phyloP scores from a whole-genome alignment of 1,140 invertebrate species.

The Trialeurodes vaporariorum region DNA sequence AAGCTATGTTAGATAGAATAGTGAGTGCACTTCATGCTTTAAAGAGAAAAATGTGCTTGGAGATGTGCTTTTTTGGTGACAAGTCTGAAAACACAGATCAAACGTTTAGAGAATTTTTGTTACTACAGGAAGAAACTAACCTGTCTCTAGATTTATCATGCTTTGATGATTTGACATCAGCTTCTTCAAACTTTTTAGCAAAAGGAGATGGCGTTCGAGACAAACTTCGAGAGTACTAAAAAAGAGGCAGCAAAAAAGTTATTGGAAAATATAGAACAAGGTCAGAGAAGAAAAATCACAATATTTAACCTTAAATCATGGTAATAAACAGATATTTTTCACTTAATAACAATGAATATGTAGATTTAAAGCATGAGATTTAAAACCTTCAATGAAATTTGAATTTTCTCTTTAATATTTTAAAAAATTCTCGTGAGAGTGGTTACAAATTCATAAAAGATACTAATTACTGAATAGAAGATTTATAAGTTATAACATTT shows the following conservation, averaged over 20 bases:
- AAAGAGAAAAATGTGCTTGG: too few relatives aligned
- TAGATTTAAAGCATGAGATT: not conserved
- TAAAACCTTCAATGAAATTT: not conserved
- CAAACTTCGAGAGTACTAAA: conserved; percentile 21
- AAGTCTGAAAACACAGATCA: too few relatives aligned
- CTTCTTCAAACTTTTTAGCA: conserved; percentile 23
- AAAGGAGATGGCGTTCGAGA: conserved; percentile 29
- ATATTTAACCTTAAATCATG: conserved; percentile 2
- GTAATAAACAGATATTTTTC: conserved; percentile 1
- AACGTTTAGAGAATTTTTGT: too few relatives aligned
- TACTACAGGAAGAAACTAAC: too few relatives aligned
- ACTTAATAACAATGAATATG: conserved; percentile 1
- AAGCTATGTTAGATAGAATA: too few relatives aligned
- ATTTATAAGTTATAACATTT: too few relatives aligned
- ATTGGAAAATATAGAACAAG: not conserved
- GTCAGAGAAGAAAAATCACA: not conserved
- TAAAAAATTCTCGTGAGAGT: too few relatives aligned
- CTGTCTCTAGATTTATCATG: not conserved
- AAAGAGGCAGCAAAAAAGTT: not conserved
- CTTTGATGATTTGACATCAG: conserved; percentile 16
- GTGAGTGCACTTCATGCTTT: too few relatives aligned
- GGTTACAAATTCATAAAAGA: too few relatives aligned
- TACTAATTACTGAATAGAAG: too few relatives aligned
- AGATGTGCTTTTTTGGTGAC: too few relatives aligned
- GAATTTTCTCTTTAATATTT: too few relatives aligned